phyloP scores from a whole-genome alignment of 1,140 invertebrate genomes.

The Cylas formicarius region DNA sequence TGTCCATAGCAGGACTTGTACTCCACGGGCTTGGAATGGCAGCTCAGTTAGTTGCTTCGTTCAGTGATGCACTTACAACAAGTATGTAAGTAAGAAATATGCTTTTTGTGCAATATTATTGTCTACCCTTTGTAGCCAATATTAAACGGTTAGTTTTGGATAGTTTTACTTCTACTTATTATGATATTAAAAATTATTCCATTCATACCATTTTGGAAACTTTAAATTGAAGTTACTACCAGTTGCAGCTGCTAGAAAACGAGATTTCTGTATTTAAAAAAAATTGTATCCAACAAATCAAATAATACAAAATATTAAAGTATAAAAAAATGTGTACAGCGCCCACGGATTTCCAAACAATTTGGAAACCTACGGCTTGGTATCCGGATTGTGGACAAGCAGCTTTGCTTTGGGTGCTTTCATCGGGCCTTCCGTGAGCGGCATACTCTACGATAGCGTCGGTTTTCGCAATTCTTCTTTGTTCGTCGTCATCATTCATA shows the following conservation, averaged over 20 bases:
- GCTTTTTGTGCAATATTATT: not conserved
- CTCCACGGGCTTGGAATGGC: conserved; percentile 73
- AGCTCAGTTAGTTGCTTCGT: conserved; percentile 73
- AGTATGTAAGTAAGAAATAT: conserved; percentile 53
- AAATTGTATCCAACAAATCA: too few relatives aligned
- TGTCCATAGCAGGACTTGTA: conserved; percentile 61
- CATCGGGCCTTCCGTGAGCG: conserved; percentile 70
- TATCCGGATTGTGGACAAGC: conserved; percentile 80
- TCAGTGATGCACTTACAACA: conserved; percentile 69
- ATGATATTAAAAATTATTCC: too few relatives aligned
- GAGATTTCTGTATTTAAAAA: too few relatives aligned
- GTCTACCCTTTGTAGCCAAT: too few relatives aligned
- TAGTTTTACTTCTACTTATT: too few relatives aligned
- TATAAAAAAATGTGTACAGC: too few relatives aligned
- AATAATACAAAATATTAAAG: too few relatives aligned
- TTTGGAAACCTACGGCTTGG: conserved; percentile 73
- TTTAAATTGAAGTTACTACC: too few relatives aligned
- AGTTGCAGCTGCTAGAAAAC: too few relatives aligned
- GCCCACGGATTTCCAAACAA: conserved; percentile 68
- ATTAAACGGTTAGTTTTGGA: too few relatives aligned
- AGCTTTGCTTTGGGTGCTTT: conserved; percentile 80
- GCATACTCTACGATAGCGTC: conserved; percentile 65
- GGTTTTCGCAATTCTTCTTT: conserved; percentile 64
- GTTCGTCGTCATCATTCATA: conserved; percentile 62
- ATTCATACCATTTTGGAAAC: too few relatives aligned